These are phyloP conservation scores for Hydroisotoma schaefferi DNA, from an alignment of 2,888 invertebrate genomes.

Conservation along the genomic window DNA sequence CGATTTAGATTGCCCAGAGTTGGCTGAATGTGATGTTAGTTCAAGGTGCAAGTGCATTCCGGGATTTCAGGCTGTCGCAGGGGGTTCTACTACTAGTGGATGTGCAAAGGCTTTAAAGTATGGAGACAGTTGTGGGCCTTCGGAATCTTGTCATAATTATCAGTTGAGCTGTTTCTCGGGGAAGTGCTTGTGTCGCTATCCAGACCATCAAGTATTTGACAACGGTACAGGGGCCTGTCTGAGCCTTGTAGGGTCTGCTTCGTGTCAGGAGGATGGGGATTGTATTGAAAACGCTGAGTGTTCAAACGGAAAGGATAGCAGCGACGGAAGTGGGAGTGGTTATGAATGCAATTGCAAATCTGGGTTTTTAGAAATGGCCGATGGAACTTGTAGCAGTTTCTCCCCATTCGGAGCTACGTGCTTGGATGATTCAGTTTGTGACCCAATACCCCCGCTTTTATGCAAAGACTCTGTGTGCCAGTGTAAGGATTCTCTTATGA, in stretches of 20 bases:
- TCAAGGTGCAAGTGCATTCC: conserved; percentile 26
- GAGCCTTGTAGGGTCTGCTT: conserved; percentile 27
- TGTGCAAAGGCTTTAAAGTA: conserved; percentile 32
- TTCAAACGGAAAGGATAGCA: conserved; percentile 2
- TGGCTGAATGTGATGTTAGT: conserved; percentile 27
- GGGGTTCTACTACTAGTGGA: no score
- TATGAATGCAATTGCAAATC: conserved; percentile 34
- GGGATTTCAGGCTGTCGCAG: conserved; percentile 24
- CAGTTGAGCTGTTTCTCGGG: conserved; percentile 33
- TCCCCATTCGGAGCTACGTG: conserved; percentile 27
- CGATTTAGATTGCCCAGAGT: conserved; percentile 38
- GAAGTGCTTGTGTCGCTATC: conserved; percentile 35
- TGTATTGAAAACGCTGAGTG: conserved; percentile 34
- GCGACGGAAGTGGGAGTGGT: conserved; percentile 9
- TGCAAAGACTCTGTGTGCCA: conserved; percentile 32
- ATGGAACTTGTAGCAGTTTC: conserved; percentile 27
- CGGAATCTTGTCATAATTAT: conserved; percentile 32
- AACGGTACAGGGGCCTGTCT: conserved; percentile 19
- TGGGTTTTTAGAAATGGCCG: conserved; percentile 31
- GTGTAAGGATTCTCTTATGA: conserved; percentile 30
- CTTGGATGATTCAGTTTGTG: conserved; percentile 28
- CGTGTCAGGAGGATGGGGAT: conserved; percentile 26
- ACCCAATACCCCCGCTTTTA: conserved; percentile 32
- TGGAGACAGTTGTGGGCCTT: conserved; percentile 25
- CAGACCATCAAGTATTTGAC: conserved; percentile 34